Conservation (phyloP, 2,797 vertebrate genomes). For the Eurystomus glaucurus region DNA sequence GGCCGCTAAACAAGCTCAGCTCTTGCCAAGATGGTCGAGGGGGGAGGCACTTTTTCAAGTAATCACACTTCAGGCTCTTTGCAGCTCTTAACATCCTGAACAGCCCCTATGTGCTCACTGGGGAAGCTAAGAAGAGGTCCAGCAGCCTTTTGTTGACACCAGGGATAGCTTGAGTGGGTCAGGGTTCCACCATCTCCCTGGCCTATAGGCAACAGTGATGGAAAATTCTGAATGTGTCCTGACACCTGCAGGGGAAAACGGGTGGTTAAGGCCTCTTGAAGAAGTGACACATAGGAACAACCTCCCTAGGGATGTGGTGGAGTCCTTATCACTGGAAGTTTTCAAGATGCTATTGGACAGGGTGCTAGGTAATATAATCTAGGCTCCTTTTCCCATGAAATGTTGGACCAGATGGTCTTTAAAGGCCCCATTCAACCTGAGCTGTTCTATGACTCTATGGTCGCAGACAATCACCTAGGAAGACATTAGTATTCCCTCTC, state of each 20-base stretch:
- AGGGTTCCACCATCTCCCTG: background rate
- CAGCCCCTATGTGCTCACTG: fast-evolving
- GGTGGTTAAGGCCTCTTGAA: background rate
- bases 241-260: background rate
- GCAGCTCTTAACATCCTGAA: background rate
- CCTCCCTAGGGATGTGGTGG: background rate
- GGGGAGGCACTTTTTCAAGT: background rate
- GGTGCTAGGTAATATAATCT: background rate
- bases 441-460: background rate
- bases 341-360: background rate
- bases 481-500: background rate
- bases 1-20: background rate
- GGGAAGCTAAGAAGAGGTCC: background rate
- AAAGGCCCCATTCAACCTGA: background rate
- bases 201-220: background rate
- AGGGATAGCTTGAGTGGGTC: background rate
- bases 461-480: background rate
- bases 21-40: background rate
- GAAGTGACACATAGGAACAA: fast-evolving
- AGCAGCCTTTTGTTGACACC: background rate
- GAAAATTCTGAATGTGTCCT: background rate
- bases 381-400: background rate
- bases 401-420: background rate
- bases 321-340: background rate
- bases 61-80: background rate